A percentile compares a stretch with the other conserved stretches of the same genome.
These are phyloP conservation scores for Paracentrotus lividus DNA, from an alignment of 53 echinoderm and acorn worm species.

Conservation along the genomic window DNA sequence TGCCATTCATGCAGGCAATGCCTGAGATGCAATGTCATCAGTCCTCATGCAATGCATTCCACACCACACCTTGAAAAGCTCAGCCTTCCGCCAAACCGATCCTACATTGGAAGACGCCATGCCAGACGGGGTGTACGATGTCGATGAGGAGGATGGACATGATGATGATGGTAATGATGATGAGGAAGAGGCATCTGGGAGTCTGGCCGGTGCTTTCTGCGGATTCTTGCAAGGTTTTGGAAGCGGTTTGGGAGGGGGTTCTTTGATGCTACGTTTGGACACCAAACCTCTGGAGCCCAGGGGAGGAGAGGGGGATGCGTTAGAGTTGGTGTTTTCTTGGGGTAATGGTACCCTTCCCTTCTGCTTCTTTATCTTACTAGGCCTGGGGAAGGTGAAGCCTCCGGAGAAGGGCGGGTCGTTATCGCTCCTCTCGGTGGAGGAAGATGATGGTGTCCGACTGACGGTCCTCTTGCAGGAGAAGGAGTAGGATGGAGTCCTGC, in stretches of 20 bases:
- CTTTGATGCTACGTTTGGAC: conserved; percentile 66
- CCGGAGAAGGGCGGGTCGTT: conserved; percentile 34
- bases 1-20: conserved; percentile 9
- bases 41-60: conserved; percentile 39
- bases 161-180: conserved; percentile 13
- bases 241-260: conserved; percentile 67
- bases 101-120: conserved; percentile 39
- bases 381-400: conserved; percentile 67
- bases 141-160: conserved; percentile 21
- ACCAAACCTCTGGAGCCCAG: background rate
- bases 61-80: conserved; percentile 68
- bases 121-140: conserved; percentile 59
- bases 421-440: conserved; percentile 33
- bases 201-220: conserved; percentile 14
- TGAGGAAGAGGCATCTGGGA: background rate
- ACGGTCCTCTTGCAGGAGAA: conserved; percentile 44
- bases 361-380: conserved; percentile 70
- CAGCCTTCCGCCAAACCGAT: conserved; percentile 63
- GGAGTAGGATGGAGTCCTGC: conserved; percentile 52
- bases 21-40: background rate
- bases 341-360: conserved; percentile 25
- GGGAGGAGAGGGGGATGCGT: background rate
- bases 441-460: conserved; percentile 46
- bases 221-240: conserved; percentile 64
- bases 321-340: background rate